A percentile compares a stretch with the other conserved stretches of the same genome.
These are phyloP conservation scores for Spodoptera littoralis DNA, from an alignment of 2,888 invertebrate genomes.

Conservation along the genomic window DNA sequence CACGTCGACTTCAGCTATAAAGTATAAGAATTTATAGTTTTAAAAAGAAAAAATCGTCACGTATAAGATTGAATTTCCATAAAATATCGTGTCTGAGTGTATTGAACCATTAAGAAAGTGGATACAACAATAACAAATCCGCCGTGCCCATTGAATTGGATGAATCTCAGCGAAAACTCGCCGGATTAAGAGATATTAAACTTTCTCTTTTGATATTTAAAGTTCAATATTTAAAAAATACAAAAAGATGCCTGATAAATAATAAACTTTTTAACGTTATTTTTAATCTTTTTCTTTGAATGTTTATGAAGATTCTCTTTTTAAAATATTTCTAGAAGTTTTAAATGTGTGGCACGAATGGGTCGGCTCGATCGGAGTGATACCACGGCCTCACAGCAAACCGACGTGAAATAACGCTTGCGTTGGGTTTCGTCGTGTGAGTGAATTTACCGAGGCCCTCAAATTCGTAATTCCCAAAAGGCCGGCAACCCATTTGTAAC, in stretches of 20 bases:
- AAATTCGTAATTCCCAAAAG: no score
- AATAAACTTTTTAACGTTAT: no score
- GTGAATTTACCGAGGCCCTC: no score
- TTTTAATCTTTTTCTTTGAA: neutral
- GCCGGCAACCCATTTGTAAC: no score
- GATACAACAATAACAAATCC: constrained; percentile 34
- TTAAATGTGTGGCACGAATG: no score
- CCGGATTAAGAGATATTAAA: constrained; percentile 5
- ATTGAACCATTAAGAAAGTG: constrained; percentile 18
- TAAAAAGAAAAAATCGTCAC: constrained; percentile 26
- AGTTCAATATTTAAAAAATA: no score
- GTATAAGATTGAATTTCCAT: constrained; percentile 44
- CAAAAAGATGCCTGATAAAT: no score
- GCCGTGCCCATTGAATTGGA: constrained; percentile 19
- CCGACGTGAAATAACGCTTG: no score
- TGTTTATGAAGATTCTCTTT: neutral
- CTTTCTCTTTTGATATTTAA: neutral
- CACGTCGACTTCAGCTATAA: constrained; percentile 1
- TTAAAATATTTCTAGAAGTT: no score
- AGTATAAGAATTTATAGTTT: constrained; percentile 28
- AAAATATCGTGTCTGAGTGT: constrained; percentile 28
- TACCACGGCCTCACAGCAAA: no score
- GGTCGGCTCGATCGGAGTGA: no score
- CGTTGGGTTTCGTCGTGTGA: no score
- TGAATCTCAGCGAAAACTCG: constrained; percentile 5